These are phyloP conservation scores for Trididemnum miniatum DNA, from an alignment of 23 tunicate species.

Conservation along the genomic window DNA sequence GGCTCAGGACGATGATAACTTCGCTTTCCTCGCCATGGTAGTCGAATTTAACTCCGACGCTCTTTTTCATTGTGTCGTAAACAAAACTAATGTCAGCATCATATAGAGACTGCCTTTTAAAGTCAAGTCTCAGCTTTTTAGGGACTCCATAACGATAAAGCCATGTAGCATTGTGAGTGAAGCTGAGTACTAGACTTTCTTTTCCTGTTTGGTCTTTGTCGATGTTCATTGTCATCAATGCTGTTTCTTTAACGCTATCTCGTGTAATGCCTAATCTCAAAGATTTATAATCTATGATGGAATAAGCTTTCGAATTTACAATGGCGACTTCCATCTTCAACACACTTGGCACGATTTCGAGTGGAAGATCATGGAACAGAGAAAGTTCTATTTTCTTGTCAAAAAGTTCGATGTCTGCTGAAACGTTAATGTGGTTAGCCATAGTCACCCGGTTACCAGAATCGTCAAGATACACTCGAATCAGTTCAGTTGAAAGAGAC, in stretches of 20 bases:
- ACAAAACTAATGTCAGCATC: slow-evolving; percentile 38
- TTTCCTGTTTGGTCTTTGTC: not conserved
- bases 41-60: slow-evolving; percentile 45
- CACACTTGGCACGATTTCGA: slow-evolving; percentile 25
- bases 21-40: slow-evolving; percentile 38
- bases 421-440: not conserved
- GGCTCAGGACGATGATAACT: slow-evolving; percentile 33
- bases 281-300: slow-evolving; percentile 18
- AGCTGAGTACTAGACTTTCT: not conserved
- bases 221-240: slow-evolving; percentile 25
- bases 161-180: slow-evolving; percentile 42
- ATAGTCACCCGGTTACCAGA: not conserved
- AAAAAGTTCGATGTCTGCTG: slow-evolving; percentile 15
- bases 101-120: not conserved
- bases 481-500: not conserved
- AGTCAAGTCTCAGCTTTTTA: slow-evolving; percentile 27
- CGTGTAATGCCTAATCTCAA: slow-evolving; percentile 30
- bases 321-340: slow-evolving; percentile 27
- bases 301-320: not conserved
- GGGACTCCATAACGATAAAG: slow-evolving; percentile 51
- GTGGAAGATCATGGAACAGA: slow-evolving; percentile 43
- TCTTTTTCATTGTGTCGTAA: slow-evolving; percentile 56
- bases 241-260: slow-evolving; percentile 34
- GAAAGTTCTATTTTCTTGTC: slow-evolving; percentile 30
- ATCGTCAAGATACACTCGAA: not conserved